Conservation (phyloP, 2,888 invertebrate species). For the Nycteola revayana region DNA sequence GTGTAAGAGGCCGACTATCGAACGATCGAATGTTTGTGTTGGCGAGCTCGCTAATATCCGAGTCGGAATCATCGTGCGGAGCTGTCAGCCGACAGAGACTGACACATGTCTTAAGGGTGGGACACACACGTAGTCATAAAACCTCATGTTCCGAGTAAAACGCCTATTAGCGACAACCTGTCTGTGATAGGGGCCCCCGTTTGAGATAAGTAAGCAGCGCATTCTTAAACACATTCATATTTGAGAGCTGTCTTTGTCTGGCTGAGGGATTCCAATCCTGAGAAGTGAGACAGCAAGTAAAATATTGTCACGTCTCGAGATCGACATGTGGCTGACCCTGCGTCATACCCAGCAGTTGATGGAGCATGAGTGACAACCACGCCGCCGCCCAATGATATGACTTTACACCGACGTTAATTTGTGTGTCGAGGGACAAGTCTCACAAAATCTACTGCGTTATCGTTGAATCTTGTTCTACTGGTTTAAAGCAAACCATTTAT, state of each 20-base stretch:
- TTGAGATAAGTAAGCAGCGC: constrained; percentile 65
- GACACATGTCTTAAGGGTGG: constrained; percentile 62
- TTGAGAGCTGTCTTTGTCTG: constrained; percentile 70
- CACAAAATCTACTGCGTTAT: constrained; percentile 60
- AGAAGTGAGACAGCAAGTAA: constrained; percentile 70
- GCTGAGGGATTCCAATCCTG: constrained; percentile 55
- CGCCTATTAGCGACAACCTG: constrained; percentile 80
- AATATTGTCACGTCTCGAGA: constrained; percentile 69
- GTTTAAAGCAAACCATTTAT: constrained; percentile 65
- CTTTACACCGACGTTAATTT: constrained; percentile 77
- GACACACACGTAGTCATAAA: constrained; percentile 74
- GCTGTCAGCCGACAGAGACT: constrained; percentile 58
- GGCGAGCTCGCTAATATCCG: constrained; percentile 54
- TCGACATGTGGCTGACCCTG: constrained; percentile 76
- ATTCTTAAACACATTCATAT: constrained; percentile 59
- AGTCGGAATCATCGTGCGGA: constrained; percentile 59
- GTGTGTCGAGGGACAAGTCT: constrained; percentile 62
- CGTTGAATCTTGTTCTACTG: constrained; percentile 63
- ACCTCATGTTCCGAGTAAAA: constrained; percentile 70
- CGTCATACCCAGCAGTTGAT: constrained; percentile 80
- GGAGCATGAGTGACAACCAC: constrained; percentile 79
- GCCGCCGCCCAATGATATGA: constrained; percentile 62
- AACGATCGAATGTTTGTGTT: constrained; percentile 65
- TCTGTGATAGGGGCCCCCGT: constrained; percentile 68
- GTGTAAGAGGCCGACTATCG: constrained; percentile 46